Evolutionary conservation across 2,113 vertebrate genomes (phyloP), one percentile per base, ranked within the genome.

Genomic region (Odobenus rosmarus): DNA sequence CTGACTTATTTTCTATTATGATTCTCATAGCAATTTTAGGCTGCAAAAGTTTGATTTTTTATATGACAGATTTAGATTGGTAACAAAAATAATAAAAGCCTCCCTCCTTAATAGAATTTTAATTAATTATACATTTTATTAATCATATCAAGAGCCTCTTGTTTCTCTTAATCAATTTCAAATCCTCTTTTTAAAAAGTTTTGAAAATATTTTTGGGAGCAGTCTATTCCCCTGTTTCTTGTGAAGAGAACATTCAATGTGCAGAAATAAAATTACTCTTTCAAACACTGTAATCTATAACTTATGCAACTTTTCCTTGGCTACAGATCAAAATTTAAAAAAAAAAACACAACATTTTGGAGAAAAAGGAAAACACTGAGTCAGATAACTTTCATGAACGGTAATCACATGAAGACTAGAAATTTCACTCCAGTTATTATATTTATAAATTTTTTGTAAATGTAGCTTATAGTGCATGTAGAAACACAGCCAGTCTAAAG

Each of bases 241-340:
- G 80, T 33, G 49, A 90, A 74, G 14, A 96, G 85, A 93, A 71
- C 5, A 76, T 88, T 92, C 28, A 18, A 26, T 85, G 26, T 53
- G 11, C 12, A 94, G n/a, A 97, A 86, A 49, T 95, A 91, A 88
- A 95, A 79, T 67, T 90, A 91, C 2, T 86, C 4, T 94, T 88
- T 86, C 28, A 72, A 94, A 33, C 3, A 16, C 3, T 59, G 1
- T 90, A 84, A 55, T 62, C 51, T 80, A 59, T 51, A 92, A 88
- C 85, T 51, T 74, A 79, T 33, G 9, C 18, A 71, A 36, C 10
- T 57, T 95, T 83, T 42, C 21, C 82, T 93, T 71, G 7, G 14
- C 7, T 87, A 55, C 69, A 64, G 36, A 79, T 31, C 5, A 90
- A 92, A 96, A 80, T 85, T 87, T 6, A 46, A 80, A 88, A 67